Base-by-base conservation (phyloP, 2,113 vertebrate species). In the Dolichotis patagonum region DNA sequence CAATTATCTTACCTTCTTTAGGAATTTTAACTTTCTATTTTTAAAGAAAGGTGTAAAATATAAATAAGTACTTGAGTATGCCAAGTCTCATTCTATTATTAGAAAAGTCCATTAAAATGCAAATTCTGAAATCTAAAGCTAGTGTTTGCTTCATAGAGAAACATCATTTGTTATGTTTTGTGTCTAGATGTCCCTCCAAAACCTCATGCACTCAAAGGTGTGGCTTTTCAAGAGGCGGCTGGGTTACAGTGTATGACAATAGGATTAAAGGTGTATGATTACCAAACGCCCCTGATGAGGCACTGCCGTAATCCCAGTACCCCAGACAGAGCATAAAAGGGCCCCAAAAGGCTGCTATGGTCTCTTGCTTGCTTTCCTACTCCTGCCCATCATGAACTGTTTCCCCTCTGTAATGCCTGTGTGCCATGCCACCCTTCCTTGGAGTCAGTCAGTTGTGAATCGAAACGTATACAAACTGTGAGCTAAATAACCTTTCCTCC, bases 1-100 rank as follows among this genome's bases (percentile, higher is more conserved):
- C 49, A 60, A 60, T 78, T 75, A 93, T 93, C 49, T 82, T 94
- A 77, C 43, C 60, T 75, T 82, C n/a, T 88, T 93, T 88, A 30
- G 19, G 26, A 67, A 95, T 89, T 52, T 89, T 77, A 96, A 90
- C 38, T 38, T 43, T 52, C n/a, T 1, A 91, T 17, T 58, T 93
- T 93, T 94, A 43, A 38, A 87, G 2, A 91, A 91, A 82, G 41
- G 24, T 4, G 54, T 22, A 60, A 26, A 69, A 90, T 43, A 80
- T 73, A 84, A 92, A 80, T 54, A 84, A 77, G 49, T 43, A 16
- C 22, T 52, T 32, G 2, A 62, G 9, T 69, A 54, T 91, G 3
- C 84, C 56, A 83, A 49, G 19, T 56, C 30, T 93, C 43, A 81
- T 10, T 89, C 30, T 52, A 35, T 54, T 97, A 63, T 43, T 43